These are phyloP conservation scores for Hydractinia symbiolongicarpus DNA, from an alignment of 30 jellyfish, hydroid and myxozoan genomes.

Conservation along the genomic window DNA sequence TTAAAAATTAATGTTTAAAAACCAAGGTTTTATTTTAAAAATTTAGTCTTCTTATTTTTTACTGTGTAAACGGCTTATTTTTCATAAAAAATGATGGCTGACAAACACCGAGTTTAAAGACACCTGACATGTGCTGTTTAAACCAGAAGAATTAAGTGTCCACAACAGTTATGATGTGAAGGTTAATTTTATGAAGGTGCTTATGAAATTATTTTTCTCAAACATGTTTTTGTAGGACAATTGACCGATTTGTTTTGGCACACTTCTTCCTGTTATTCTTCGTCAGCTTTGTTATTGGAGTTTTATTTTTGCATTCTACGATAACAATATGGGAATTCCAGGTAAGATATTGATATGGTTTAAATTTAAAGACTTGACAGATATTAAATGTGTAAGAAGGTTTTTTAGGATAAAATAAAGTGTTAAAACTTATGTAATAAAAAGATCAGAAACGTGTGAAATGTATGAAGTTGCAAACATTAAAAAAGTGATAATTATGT, in stretches of 20 bases:
- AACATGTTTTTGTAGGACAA: slow-evolving; percentile 37
- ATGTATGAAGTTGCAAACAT: background rate
- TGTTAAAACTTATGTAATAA: background rate
- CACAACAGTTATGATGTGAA: background rate
- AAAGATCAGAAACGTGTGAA: background rate
- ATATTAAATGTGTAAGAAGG: background rate
- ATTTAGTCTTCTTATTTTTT: too few species aligned
- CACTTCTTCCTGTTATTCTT: slow-evolving; percentile 71
- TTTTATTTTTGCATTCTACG: slow-evolving; percentile 68
- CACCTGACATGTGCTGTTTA: too few species aligned
- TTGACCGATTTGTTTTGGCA: slow-evolving; percentile 60
- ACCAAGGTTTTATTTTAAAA: too few species aligned
- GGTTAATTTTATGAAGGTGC: too few species aligned
- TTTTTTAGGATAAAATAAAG: background rate
- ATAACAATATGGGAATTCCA: slow-evolving; percentile 74
- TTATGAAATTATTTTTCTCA: background rate
- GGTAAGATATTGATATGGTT: slow-evolving; percentile 22
- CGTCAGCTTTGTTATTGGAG: slow-evolving; percentile 76
- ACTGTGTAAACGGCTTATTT: too few species aligned
- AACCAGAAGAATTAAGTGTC: background rate
- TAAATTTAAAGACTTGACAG: background rate
- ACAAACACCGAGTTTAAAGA: too few species aligned
- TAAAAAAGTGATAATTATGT: too few species aligned
- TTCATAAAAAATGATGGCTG: too few species aligned
- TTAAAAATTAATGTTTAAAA: too few species aligned